A percentile compares a stretch with the other conserved stretches of the same genome.
phyloP scores from a whole-genome alignment of 2,888 invertebrate genomes.

The Andrena camellia region DNA sequence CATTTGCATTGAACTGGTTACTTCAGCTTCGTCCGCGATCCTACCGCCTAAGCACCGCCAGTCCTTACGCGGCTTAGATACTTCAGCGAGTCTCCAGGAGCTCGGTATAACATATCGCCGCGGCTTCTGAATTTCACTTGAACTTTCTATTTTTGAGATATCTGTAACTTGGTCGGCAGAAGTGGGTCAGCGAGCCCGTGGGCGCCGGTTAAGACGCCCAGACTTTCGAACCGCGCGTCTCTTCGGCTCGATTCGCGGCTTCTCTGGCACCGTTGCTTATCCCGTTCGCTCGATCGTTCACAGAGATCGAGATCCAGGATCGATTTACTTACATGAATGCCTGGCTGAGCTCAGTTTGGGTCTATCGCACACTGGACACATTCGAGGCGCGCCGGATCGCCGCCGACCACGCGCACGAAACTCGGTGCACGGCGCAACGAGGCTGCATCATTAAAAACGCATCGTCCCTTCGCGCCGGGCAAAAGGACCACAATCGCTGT shows the following conservation, averaged over 20 bases:
- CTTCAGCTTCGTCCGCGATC: background rate
- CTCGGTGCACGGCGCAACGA: conserved; percentile 41
- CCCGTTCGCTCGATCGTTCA: background rate
- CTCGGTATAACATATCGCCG: too few relatives aligned
- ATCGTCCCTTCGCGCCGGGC: conserved; percentile 3
- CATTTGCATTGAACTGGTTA: conserved; percentile 12
- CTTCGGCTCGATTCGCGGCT: conserved; percentile 8
- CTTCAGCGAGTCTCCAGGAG: background rate
- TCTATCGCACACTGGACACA: conserved; percentile 83
- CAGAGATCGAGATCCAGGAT: conserved; percentile 52
- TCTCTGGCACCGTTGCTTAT: background rate
- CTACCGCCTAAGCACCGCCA: background rate
- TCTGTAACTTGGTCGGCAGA: conserved; percentile 8
- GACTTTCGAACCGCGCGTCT: background rate
- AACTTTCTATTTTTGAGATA: background rate
- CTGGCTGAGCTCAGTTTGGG: conserved; percentile 82
- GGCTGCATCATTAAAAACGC: conserved; percentile 49
- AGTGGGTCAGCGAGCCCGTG: conserved; percentile 36
- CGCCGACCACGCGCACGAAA: conserved; percentile 39
- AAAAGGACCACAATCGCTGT: background rate
- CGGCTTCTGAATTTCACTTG: too few relatives aligned
- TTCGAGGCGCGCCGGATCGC: conserved; percentile 55
- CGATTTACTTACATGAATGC: conserved; percentile 80
- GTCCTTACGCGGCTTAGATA: background rate
- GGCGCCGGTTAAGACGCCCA: conserved; percentile 4